Evolutionary conservation across 2,888 invertebrate genomes (phyloP).

Genomic region (Exocentrus adspersus): DNA sequence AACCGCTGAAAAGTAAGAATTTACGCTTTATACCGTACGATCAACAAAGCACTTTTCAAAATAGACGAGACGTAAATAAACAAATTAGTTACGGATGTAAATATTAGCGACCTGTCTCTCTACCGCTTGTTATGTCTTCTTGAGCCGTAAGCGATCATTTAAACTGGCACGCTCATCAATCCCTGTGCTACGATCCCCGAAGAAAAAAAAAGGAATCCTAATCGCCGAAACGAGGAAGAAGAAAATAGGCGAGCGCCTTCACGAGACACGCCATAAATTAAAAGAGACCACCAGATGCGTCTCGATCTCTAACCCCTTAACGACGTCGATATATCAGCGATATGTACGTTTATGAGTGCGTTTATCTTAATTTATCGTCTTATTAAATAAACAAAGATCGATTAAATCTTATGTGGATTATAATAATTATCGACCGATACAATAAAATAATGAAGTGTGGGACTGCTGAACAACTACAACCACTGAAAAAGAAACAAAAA

Average conservation of each 20-base stretch:
- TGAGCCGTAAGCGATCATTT: no score
- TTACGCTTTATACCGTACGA: no score
- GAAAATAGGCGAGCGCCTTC: not conserved
- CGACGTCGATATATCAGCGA: conserved; percentile 12
- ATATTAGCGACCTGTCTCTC: no score
- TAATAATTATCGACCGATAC: not conserved
- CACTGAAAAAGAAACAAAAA: no score
- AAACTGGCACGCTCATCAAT: not conserved
- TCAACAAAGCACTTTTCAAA: no score
- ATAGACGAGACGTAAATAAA: no score
- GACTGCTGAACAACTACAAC: no score
- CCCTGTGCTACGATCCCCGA: not conserved
- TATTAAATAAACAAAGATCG: not conserved
- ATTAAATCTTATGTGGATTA: not conserved
- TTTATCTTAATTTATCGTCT: conserved; percentile 1
- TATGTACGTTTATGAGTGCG: not conserved
- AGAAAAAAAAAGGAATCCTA: no score
- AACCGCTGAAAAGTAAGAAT: no score
- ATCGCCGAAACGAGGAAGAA: not conserved
- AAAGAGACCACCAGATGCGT: conserved; percentile 8
- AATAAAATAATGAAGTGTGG: no score
- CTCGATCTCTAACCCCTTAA: conserved; percentile 15
- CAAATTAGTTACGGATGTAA: no score
- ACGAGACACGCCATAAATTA: not conserved
- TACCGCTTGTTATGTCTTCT: no score